A percentile compares a stretch with the other conserved stretches of the same genome.
phyloP scores from a whole-genome alignment of 2,113 vertebrate genomes.

The Elgaria multicarinata region DNA sequence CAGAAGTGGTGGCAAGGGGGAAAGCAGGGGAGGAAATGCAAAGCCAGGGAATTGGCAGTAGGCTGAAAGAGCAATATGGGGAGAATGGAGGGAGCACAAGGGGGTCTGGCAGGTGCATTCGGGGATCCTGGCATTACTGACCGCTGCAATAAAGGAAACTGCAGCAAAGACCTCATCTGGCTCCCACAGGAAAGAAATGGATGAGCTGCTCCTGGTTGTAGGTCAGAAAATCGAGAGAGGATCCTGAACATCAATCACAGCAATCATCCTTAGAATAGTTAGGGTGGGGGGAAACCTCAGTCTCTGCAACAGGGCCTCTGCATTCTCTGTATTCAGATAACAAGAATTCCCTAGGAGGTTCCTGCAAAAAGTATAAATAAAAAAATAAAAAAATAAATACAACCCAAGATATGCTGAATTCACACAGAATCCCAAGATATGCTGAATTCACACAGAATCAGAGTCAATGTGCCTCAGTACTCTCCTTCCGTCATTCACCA shows the following conservation, averaged over 20 bases:
- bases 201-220: not conserved
- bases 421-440: no score
- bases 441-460: not conserved
- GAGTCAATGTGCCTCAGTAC: not conserved
- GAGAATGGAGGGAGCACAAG: no score
- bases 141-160: not conserved
- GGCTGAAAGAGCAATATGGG: no score
- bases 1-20: no score
- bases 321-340: not conserved
- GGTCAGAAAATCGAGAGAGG: not conserved
- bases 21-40: no score
- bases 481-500: not conserved
- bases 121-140: no score
- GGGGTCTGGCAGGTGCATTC: no score
- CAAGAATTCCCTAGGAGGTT: not conserved
- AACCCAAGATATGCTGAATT: not conserved
- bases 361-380: not conserved
- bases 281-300: not conserved
- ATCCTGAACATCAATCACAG: not conserved
- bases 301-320: not conserved
- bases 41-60: no score
- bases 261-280: not conserved
- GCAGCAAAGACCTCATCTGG: not conserved
- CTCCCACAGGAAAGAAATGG: not conserved
- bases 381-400: not conserved